Percentiles rank a stretch among this genome's conserved stretches.
phyloP scores from a whole-genome alignment of 2,797 vertebrate genomes.

The Hirundo rustica region DNA sequence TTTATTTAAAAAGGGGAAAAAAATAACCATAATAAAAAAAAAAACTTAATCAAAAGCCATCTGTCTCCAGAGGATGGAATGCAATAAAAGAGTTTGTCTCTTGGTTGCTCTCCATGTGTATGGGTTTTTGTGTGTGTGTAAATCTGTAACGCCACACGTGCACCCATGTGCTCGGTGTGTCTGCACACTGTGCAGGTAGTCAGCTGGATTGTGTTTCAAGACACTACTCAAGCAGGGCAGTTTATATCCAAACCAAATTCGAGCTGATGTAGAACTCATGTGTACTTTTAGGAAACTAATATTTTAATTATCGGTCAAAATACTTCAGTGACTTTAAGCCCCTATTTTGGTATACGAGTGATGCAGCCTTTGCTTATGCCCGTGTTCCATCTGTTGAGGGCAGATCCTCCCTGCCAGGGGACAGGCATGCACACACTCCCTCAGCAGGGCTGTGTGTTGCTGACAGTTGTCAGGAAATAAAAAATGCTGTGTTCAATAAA shows the following conservation, averaged over 20 bases:
- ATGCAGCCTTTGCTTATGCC: background rate
- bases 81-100: background rate
- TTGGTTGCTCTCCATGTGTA: fast-evolving
- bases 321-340: background rate
- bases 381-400: background rate
- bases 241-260: background rate
- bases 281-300: background rate
- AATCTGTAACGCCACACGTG: fast-evolving
- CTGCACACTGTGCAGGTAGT: background rate
- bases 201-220: background rate
- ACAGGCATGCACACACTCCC: background rate
- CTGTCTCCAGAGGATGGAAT: background rate
- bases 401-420: background rate
- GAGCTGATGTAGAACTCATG: background rate
- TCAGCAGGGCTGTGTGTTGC: background rate
- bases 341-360: background rate
- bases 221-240: background rate
- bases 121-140: background rate
- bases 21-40: background rate
- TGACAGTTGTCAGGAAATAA: slow-evolving; percentile 20
- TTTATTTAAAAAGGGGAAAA: background rate
- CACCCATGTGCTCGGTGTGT: background rate
- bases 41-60: background rate
- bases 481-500: background rate
- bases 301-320: background rate